A percentile compares a stretch with the other conserved stretches of the same genome.
phyloP scores from a whole-genome alignment of 2,888 invertebrate genomes.

The Tiphia femorata region DNA sequence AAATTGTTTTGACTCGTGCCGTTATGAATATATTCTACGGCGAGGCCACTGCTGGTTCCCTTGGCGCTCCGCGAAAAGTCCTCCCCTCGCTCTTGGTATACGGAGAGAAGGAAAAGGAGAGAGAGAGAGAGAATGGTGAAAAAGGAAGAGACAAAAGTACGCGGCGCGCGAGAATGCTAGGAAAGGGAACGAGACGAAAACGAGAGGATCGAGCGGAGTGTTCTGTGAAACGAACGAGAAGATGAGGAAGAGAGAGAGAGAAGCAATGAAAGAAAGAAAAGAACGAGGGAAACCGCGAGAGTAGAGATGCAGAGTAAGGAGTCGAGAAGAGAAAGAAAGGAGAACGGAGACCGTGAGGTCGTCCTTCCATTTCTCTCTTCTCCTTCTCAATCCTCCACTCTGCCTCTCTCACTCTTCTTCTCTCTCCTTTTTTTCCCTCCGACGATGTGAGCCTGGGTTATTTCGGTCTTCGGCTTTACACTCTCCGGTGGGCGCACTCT shows the following conservation, averaged over 20 bases:
- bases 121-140: neutral
- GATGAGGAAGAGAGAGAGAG: conserved; percentile 12
- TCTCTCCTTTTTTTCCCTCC: conserved; percentile 3
- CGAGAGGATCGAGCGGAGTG: too few relatives aligned
- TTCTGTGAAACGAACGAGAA: too few relatives aligned
- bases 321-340: conserved; percentile 19
- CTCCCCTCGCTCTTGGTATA: neutral
- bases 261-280: conserved; percentile 17
- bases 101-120: neutral
- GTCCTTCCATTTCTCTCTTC: neutral
- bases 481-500: too few relatives aligned
- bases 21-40: conserved; percentile 34
- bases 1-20: conserved; percentile 34
- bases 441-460: conserved; percentile 38
- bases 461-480: too few relatives aligned
- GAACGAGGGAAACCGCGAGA: conserved; percentile 32
- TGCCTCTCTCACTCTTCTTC: neutral
- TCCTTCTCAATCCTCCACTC: neutral
- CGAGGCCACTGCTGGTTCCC: conserved; percentile 15
- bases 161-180: conserved; percentile 17
- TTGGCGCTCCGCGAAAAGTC: neutral
- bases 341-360: neutral
- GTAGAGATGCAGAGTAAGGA: conserved; percentile 11
- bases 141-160: neutral
- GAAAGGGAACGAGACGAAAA: conserved; percentile 15